These are phyloP conservation scores for Lacanobia oleracea DNA, from an alignment of 2,888 invertebrate species.

Conservation along the genomic window DNA sequence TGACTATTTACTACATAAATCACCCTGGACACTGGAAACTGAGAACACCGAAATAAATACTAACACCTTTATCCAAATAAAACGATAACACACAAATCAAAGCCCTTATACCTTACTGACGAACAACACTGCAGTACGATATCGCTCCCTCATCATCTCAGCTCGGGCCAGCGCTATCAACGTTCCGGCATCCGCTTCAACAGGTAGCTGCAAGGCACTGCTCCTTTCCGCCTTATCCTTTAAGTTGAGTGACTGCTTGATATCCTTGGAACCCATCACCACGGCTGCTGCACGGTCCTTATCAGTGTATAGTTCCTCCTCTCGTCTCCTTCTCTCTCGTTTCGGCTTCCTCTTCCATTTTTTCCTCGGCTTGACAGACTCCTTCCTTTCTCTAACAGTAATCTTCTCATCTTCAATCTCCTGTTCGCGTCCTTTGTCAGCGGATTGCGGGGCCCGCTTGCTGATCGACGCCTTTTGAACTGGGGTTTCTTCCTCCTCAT, in stretches of 20 bases:
- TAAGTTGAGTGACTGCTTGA: constrained; percentile 95
- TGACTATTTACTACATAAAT: too few species aligned
- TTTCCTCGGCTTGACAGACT: constrained; percentile 80
- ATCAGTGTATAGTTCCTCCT: constrained; percentile 96
- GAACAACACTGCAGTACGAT: constrained; percentile 93
- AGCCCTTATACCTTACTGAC: constrained; percentile 93
- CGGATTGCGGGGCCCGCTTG: constrained; percentile 81
- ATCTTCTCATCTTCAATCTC: constrained; percentile 77
- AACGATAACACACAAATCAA: neutral
- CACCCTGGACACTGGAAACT: neutral
- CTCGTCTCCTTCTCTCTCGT: constrained; percentile 81
- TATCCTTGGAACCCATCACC: constrained; percentile 96
- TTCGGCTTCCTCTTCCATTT: constrained; percentile 82
- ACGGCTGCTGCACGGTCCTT: constrained; percentile 98
- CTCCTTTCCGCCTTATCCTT: constrained; percentile 95
- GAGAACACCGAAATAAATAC: neutral
- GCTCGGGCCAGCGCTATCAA: constrained; percentile 94
- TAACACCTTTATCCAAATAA: neutral
- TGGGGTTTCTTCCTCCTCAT: constrained; percentile 88
- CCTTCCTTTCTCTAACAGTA: constrained; percentile 80
- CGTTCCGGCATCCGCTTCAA: constrained; percentile 94
- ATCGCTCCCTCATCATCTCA: constrained; percentile 94
- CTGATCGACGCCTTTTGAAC: constrained; percentile 85
- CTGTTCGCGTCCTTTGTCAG: constrained; percentile 76
- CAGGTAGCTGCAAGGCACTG: constrained; percentile 93